Evolutionary conservation across 2,113 vertebrate species (phyloP).

Genomic region (Malurus cyaneus): DNA sequence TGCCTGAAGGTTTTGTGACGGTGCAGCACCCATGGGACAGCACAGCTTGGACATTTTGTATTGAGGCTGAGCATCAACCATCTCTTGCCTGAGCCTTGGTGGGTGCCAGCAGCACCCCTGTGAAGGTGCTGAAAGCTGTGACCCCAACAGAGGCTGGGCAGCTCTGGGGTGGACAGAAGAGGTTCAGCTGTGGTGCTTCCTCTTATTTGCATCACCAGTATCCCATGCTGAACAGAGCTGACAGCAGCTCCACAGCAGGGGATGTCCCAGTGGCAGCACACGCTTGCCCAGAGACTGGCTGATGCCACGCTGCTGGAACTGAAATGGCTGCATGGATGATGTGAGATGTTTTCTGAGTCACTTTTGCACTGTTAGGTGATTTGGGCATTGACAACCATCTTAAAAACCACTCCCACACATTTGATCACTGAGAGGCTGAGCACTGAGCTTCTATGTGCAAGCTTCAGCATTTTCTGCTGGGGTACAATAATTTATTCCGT

Average conservation of each 20-base stretch:
- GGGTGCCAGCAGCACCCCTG: neutral
- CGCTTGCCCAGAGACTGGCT: neutral
- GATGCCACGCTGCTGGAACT: neutral
- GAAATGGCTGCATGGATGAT: neutral
- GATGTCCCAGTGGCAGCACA: neutral
- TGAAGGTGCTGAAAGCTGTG: neutral
- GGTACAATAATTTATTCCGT: neutral
- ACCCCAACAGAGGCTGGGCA: neutral
- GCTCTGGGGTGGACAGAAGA: neutral
- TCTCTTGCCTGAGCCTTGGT: fast-evolving
- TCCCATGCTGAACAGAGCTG: neutral
- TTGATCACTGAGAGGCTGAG: neutral
- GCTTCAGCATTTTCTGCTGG: neutral
- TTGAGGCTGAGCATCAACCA: neutral
- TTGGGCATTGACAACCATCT: neutral
- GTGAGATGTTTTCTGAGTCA: neutral
- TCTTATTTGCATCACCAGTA: neutral
- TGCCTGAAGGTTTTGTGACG: neutral
- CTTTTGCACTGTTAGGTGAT: neutral
- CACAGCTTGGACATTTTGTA: neutral
- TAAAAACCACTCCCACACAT: neutral
- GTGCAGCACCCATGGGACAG: neutral
- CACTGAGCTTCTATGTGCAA: neutral
- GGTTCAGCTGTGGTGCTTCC: neutral
- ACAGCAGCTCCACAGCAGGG: neutral